Base-by-base conservation (phyloP, 2,888 invertebrate genomes). In the Pemphredon lugubris region DNA sequence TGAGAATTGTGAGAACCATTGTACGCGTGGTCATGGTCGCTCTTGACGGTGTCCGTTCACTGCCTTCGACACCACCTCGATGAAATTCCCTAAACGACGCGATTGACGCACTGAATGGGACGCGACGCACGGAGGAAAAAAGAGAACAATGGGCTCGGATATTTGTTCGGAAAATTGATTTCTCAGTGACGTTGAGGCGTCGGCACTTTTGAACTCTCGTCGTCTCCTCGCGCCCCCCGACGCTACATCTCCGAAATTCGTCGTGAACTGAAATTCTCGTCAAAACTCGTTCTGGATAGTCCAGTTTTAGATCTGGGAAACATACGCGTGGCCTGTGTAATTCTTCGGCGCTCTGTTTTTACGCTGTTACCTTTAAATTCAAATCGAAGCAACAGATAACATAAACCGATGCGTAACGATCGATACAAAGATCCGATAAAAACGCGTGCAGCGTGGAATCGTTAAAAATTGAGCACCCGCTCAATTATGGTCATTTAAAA, bases 1-100 rank as follows among this genome's bases (percentile, higher is more conserved):
- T 78, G 79, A 59, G 90, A 87, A 75, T 90, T 91, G 81, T 75
- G 88, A 82, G 90, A 90, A 77, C 87, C 85, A 87, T 90, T 91
- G 92, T 92, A 91, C 92, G 91, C 90, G 87, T 90, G 92, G 92
- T 92, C 92, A 91, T 91, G 91, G 91, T 91, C 91, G 92, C 91
- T 91, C 91, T 91, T 91, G 91, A 50, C 69, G 48, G 53, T 51
- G 30, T 91, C 91, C 91, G 91, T 92, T 92, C 91, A 91, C 91
- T 91, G 91, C 92, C 91, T 90, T 30, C 59, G 66, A 59, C 48
- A 50, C 90, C 91, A 91, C 91, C 91, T 91, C 91, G 54, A 76
- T 75, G 63, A 73, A 66, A 75, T 72, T 70, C 74, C 66, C 73
- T 65, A 82, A 81, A 77, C 72, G 73, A 65, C 79, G 64, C 79